A percentile compares a stretch with the other conserved stretches of the same genome.
Conservation (phyloP, 2,888 invertebrate genomes). For the Halictus ligatus region DNA sequence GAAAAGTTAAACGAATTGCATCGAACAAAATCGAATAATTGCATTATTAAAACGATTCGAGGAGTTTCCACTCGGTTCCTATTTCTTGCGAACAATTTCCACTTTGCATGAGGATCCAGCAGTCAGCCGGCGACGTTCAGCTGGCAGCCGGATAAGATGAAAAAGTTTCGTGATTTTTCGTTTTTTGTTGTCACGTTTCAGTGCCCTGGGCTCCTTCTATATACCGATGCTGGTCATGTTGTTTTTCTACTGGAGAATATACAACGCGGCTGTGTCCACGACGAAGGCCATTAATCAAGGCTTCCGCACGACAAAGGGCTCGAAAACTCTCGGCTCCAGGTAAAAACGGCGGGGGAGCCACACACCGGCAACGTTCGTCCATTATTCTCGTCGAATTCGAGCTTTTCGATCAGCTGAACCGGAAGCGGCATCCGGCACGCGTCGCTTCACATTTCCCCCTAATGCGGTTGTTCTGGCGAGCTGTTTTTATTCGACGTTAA, state of each 20-base stretch:
- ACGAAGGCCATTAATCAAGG: conserved; percentile 97
- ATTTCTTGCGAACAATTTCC: no score
- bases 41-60: no score
- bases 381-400: conserved; percentile 16
- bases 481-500: conserved; percentile 11
- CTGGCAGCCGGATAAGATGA: background rate
- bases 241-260: conserved; percentile 99
- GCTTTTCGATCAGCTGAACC: conserved; percentile 1
- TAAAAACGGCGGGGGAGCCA: conserved; percentile 59
- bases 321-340: conserved; percentile 83
- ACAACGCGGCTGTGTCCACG: conserved; percentile 96
- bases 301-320: conserved; percentile 93
- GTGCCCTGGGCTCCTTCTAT: conserved; percentile 98
- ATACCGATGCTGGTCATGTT: conserved; percentile 99
- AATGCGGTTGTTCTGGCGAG: conserved; percentile 8
- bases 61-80: no score
- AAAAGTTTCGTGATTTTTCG: conserved; percentile 16
- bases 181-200: conserved; percentile 80
- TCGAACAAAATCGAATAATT: no score
- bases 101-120: background rate
- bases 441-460: conserved; percentile 1
- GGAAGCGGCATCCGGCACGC: conserved; percentile 6
- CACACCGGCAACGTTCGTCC: background rate
- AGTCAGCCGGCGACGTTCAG: no score
- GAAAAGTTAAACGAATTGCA: no score